phyloP scores from a whole-genome alignment of 2,113 vertebrate species.

The Colinus virginianus region DNA sequence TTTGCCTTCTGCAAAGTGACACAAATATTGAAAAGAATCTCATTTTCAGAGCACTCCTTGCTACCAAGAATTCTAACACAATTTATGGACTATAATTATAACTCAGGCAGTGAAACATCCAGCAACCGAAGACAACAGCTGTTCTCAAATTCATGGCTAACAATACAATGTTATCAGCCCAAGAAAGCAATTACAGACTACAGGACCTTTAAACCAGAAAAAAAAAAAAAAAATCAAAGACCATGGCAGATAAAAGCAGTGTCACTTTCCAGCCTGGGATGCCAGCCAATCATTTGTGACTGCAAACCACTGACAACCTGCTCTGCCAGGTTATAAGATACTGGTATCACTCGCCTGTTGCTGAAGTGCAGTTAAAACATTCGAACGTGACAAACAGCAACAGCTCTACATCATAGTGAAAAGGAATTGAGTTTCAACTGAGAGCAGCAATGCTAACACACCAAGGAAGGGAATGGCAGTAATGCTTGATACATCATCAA shows the following conservation, averaged over 20 bases:
- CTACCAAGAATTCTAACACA: conserved; percentile 16
- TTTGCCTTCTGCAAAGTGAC: not conserved
- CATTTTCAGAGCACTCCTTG: not conserved
- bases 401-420: not conserved
- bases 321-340: not conserved
- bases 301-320: not conserved
- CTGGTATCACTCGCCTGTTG: not conserved
- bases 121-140: conserved; percentile 36
- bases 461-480: not conserved
- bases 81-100: conserved; percentile 37
- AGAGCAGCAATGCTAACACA: not conserved
- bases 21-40: conserved; percentile 6
- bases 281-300: not conserved
- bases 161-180: not conserved
- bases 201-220: not conserved
- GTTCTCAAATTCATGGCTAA: conserved; percentile 5
- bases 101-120: conserved; percentile 35
- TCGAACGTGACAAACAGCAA: not conserved
- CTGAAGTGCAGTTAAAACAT: not conserved
- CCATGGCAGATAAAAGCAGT: not conserved
- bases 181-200: conserved; percentile 21
- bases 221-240: not conserved
- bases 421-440: not conserved
- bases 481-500: not conserved
- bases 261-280: not conserved